Evolutionary conservation across 2,888 invertebrate species (phyloP), one percentile per base, ranked within the genome.

Genomic region (Drosophila kuntzei): DNA sequence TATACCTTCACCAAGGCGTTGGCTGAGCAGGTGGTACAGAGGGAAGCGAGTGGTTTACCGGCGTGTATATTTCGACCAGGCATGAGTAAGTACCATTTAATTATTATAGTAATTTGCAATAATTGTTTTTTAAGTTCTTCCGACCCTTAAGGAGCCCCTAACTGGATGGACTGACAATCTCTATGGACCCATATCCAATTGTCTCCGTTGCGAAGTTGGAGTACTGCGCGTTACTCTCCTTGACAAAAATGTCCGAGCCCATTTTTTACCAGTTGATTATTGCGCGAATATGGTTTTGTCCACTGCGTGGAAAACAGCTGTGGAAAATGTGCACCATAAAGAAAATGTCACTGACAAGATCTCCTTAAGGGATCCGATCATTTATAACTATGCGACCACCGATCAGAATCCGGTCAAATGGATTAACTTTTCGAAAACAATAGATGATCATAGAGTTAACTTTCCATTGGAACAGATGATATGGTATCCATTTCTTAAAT

Each of bases 1-100:
- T 96, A 96, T 91, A 94, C 95, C 2, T 95, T 93, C 89, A 95
- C 95, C 7, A 96, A 96, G 91, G 94, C 95, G 5, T 90, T 96
- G 57, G 95, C 95, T 0, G 96, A 96, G 89, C 93, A 94, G 70
- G 89, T 94, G 27, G 91, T 95, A 11, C 90, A 93, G 32, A 93
- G 93, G 62, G 93, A 94, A 77, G 94, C 94, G 0, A 92, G 91
- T 57, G 93, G 92, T 27, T 88, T 96, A 57, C 96, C 96, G 0
- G 87, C 95, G 3, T 94, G 94, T 62, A 41, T 63, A 25, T 49
- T 55, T 7, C 55, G 63, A 8, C 63, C 55, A 6, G 39, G 16
- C n/a, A 55, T 63, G 41, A 63, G 55, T 63, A 41, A n/a, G 61
- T 29, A 3, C 18, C 12, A 16, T 18, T 29, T 16, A 27, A 27